A percentile compares a stretch with the other conserved stretches of the same genome.
These are phyloP conservation scores for Rynchops niger DNA, from an alignment of 2,113 vertebrate genomes.

Conservation along the genomic window DNA sequence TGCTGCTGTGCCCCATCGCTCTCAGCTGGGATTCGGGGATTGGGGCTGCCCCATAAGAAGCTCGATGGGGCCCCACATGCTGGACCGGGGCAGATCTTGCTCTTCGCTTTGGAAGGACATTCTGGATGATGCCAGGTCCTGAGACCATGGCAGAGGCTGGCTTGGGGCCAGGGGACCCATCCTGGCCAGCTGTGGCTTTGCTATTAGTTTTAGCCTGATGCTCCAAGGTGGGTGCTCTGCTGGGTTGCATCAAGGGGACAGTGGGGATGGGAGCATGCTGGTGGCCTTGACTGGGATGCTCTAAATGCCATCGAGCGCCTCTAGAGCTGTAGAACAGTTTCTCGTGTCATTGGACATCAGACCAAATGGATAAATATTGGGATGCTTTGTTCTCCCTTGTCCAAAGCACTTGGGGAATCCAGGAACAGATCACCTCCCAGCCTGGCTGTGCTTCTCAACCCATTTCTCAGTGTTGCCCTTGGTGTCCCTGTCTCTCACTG, in stretches of 20 bases:
- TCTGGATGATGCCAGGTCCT: not conserved
- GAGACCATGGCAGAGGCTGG: not conserved
- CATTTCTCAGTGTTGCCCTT: not conserved
- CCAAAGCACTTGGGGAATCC: not conserved
- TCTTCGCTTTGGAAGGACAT: not conserved
- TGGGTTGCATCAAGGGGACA: not conserved
- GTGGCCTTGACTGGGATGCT: not conserved
- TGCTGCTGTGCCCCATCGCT: not conserved
- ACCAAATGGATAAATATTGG: not conserved
- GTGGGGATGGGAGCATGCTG: not conserved
- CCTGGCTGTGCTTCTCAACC: not conserved
- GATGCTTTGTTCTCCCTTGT: not conserved
- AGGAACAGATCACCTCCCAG: not conserved
- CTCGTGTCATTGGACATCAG: not conserved
- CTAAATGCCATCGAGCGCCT: not conserved
- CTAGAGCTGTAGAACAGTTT: not conserved
- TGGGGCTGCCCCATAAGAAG: not conserved
- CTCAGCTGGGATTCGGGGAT: not conserved
- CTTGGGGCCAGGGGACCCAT: not conserved
- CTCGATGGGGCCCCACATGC: fast-evolving
- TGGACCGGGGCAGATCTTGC: not conserved
- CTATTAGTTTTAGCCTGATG: not conserved
- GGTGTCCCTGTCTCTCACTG: not conserved
- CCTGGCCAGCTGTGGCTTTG: not conserved
- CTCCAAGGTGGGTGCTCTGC: not conserved